These are phyloP conservation scores for Nephotettix cincticeps DNA, from an alignment of 1,140 invertebrate genomes.

Conservation along the genomic window DNA sequence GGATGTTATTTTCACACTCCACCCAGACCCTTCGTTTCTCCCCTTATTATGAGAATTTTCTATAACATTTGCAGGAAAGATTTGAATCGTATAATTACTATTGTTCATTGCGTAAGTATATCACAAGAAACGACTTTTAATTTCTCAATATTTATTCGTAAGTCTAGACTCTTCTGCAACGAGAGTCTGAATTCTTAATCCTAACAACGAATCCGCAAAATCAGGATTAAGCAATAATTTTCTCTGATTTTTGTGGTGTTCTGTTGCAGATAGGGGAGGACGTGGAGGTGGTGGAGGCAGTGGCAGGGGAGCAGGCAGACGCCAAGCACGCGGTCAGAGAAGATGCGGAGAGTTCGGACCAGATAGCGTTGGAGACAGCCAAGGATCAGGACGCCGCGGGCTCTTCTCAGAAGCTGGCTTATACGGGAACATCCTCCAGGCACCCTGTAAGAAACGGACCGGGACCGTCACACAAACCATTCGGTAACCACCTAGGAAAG, in stretches of 20 bases:
- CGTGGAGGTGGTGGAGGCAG: constrained; percentile 38
- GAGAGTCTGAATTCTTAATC: not conserved
- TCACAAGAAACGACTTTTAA: too few relatives aligned
- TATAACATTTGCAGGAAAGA: too few relatives aligned
- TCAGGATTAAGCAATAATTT: not conserved
- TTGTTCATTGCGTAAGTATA: too few relatives aligned
- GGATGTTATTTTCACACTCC: too few relatives aligned
- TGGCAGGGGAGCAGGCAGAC: constrained; percentile 31
- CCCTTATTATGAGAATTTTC: too few relatives aligned
- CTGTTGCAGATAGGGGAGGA: constrained; percentile 34
- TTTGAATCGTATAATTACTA: too few relatives aligned
- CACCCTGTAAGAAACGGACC: constrained; percentile 12
- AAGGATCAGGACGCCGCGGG: constrained; percentile 13
- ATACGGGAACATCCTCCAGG: constrained; percentile 14
- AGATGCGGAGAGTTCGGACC: constrained; percentile 34
- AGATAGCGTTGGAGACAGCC: constrained; percentile 33
- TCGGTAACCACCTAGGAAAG: not conserved
- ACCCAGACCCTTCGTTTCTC: too few relatives aligned
- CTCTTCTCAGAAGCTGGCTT: constrained; percentile 20
- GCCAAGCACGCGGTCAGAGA: constrained; percentile 35
- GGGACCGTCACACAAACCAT: constrained; percentile 19
- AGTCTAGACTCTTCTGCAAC: too few relatives aligned
- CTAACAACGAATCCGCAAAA: not conserved
- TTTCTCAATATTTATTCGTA: too few relatives aligned
- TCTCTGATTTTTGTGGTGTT: not conserved